Evolutionary conservation across 2,113 vertebrate species (phyloP), one percentile per base, ranked within the genome.

Genomic region (Cichladusa arquata): DNA sequence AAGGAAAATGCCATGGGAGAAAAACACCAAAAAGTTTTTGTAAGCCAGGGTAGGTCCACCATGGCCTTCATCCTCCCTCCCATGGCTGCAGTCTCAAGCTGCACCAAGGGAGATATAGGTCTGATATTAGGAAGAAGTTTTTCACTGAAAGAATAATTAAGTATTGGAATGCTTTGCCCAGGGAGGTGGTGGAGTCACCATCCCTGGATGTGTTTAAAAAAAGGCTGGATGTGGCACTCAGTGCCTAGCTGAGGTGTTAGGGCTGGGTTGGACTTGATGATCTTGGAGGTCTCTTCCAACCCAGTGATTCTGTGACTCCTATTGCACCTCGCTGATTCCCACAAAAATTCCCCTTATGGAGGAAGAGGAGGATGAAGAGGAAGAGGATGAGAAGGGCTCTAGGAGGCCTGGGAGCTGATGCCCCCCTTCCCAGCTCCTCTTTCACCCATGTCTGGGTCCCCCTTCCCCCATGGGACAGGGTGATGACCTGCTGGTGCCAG

Each of bases 1-100:
- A 65, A 89, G 76, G 34, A 1, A 73, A 90, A 81, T 1, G 1
- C 5, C 2, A 0, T 1, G 15, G 19, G 6, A 74, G 24, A 36
- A 89, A 78, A 25, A 7, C n/a, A 19, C 29, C 26, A 3, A 36
- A 51, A 84, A 67, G 13, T 8, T 58, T 90, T 61, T 54, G 24
- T 19, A 54, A 54, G 17, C 4, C 62, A 77, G 38, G 45, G 11
- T 4, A 58, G 22, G 34, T 34, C 28, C 33, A 28, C 19, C 5
- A 14, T 6, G 5, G 6, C 33, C 16, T 81, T 47, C 16, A 16
- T 83, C 3, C 22, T 82, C 28, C 36, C 5, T 80, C 20, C 33
- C 24, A 28, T 14, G 28, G n/a, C 42, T 83, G 50, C 19, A 51
- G 50, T 11, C 48, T 51, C 50, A 51, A 51, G 26, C 50, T 51